These are phyloP conservation scores for Nephrocerus scutellatus DNA, from an alignment of 2,888 invertebrate genomes.

Conservation along the genomic window DNA sequence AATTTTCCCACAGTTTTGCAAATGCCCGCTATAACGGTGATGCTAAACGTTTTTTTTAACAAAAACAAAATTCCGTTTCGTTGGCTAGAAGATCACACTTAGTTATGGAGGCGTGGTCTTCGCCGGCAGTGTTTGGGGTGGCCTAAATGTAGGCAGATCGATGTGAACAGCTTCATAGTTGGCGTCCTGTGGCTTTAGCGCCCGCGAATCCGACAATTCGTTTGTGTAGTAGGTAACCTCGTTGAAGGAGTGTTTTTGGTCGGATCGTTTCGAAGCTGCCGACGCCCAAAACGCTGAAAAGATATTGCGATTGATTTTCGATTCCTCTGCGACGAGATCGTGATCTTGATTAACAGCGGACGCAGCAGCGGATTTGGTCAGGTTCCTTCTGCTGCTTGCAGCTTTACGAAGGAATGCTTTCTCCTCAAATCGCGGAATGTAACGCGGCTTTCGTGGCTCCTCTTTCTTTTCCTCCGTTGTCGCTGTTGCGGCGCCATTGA, in stretches of 20 bases:
- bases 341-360: background rate
- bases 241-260: constrained; percentile 18
- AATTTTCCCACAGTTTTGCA: constrained; percentile 10
- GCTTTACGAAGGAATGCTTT: constrained; percentile 25
- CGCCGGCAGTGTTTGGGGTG: constrained; percentile 37
- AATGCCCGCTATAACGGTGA: too few relatives aligned
- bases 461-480: constrained; percentile 31
- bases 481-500: constrained; percentile 37
- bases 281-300: too few relatives aligned
- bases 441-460: constrained; percentile 51
- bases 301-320: constrained; percentile 35
- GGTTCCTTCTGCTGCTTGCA: background rate
- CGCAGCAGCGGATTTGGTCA: constrained; percentile 3
- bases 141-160: constrained; percentile 56
- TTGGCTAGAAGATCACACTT: too few relatives aligned
- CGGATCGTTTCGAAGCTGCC: constrained; percentile 2
- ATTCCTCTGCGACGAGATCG: constrained; percentile 20
- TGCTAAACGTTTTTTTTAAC: too few relatives aligned
- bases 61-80: constrained; percentile 11
- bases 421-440: constrained; percentile 55
- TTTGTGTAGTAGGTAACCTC: constrained; percentile 41
- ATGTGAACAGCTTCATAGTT: constrained; percentile 47
- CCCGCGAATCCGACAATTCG: constrained; percentile 32
- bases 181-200: constrained; percentile 36
- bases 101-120: constrained; percentile 13